Evolutionary conservation across 2,797 vertebrate genomes (phyloP).

Genomic region (Rhincodon typus): DNA sequence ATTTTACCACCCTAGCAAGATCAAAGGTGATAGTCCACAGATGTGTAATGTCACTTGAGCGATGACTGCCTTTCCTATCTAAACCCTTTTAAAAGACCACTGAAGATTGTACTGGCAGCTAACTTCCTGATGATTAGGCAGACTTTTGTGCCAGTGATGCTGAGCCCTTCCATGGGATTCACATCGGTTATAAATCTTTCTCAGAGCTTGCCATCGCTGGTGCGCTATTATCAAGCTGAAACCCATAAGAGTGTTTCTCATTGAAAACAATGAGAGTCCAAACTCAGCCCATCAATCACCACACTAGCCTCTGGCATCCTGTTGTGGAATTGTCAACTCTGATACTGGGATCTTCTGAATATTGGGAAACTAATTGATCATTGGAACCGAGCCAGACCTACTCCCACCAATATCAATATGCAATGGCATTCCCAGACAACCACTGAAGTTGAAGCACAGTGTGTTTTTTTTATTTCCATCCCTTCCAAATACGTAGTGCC

Average conservation of each 20-base stretch:
- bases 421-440: too few species aligned
- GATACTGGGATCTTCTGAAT: background rate
- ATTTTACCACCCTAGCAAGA: background rate
- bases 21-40: slow-evolving; percentile 26
- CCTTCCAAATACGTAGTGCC: background rate
- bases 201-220: background rate
- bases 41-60: slow-evolving; percentile 2
- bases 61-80: background rate
- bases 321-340: background rate
- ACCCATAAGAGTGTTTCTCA: background rate
- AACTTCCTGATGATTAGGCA: background rate
- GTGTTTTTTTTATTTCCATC: background rate
- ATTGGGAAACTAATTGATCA: background rate
- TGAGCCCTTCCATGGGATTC: background rate
- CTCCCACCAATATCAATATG: background rate
- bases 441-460: background rate
- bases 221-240: background rate
- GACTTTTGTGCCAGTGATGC: background rate
- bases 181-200: background rate
- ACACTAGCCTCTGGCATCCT: background rate
- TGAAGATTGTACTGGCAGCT: background rate
- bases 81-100: background rate
- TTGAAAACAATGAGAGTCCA: background rate
- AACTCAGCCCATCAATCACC: background rate
- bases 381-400: background rate